These are phyloP conservation scores for Saguinus midas DNA, from an alignment of 2,113 vertebrate species.

Conservation along the genomic window DNA sequence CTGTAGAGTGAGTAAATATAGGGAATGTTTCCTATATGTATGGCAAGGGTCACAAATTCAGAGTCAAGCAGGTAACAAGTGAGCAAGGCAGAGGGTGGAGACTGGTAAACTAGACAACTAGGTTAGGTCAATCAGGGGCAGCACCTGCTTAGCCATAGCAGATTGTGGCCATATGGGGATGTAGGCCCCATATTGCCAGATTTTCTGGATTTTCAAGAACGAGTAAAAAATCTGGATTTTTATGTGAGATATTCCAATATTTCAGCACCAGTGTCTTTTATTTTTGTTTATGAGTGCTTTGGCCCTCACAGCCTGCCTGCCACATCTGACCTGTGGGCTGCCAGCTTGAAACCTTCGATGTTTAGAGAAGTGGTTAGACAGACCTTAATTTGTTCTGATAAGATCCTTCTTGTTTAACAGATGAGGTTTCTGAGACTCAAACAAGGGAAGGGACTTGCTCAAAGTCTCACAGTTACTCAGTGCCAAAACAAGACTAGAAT, in stretches of 20 bases:
- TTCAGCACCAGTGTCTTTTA: not conserved
- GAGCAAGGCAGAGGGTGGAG: not conserved
- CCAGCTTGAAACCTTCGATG: not conserved
- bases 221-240: not conserved
- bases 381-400: not conserved
- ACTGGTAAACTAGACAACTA: not conserved
- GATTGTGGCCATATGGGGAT: not conserved
- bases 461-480: not conserved
- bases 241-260: not conserved
- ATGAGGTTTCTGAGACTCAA: not conserved
- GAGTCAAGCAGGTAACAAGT: not conserved
- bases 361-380: not conserved
- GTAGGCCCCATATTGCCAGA: not conserved
- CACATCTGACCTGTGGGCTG: not conserved
- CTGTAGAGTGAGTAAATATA: not conserved
- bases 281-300: not conserved
- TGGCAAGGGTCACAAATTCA: not conserved
- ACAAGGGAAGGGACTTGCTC: not conserved
- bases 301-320: not conserved
- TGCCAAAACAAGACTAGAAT: not conserved
- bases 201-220: constrained; percentile 32
- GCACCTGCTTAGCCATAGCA: not conserved
- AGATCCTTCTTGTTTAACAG: not conserved
- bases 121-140: not conserved
- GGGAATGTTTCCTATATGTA: not conserved